Evolutionary conservation across 2,797 vertebrate species (phyloP), one percentile per base, ranked within the genome.

Genomic region (Fistularia tabacaria): DNA sequence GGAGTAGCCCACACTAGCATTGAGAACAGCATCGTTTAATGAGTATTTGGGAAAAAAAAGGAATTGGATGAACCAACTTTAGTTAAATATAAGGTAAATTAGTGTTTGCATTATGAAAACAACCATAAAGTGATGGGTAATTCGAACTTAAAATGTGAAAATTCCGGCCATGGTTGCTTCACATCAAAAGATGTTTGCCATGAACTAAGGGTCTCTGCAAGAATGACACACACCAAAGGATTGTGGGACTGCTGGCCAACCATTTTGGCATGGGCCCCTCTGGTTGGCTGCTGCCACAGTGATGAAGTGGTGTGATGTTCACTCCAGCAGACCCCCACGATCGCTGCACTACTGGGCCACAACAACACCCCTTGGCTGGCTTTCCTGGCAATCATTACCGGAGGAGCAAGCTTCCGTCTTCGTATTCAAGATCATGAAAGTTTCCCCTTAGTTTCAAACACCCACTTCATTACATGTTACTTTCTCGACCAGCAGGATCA

Each of bases 261-360:
- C 83, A 58, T 88, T 77, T 87, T 92, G 90, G 90, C 88, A 86
- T 46, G 69, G 49, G 49, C 74, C 53, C 52, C 63, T 8, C 65
- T 61, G 74, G 63, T 82, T 83, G 82, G 82, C 82, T 77, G 79
- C 80, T 64, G 89, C 88, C 85, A 83, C 87, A 83, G 86, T 87
- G 89, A 93, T 92, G 92, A 90, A 89, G 84, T 82, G 88, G 87
- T 91, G 89, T 91, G 89, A 92, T 92, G 88, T 90, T 89, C 83
- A 82, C 85, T 90, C 85, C 86, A 88, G 87, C 86, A 81, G 77
- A 77, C 66, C 75, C 76, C 85, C 82, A 6, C 59, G 80, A 80
- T 89, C 80, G 70, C 81, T 71, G 77, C 64, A 67, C 80, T 79
- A 87, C 72, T 84, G 82, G 84, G 86, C 89, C 85, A 82, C 86